Evolutionary conservation across 2,797 vertebrate genomes (phyloP), one percentile per base, ranked within the genome.

Genomic region (Brachyalestes nurse): DNA sequence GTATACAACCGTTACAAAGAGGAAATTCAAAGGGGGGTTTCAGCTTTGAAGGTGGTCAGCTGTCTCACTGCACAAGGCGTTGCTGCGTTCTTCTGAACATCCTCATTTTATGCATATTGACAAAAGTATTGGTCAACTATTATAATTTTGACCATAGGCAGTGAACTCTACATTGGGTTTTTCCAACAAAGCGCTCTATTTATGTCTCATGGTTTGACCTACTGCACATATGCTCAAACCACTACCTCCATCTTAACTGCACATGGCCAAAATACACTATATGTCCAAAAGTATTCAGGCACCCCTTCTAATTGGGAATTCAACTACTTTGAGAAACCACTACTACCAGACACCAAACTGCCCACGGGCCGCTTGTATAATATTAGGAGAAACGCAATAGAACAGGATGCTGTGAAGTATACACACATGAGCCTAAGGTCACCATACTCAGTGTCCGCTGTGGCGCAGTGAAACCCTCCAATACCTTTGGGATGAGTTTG

Each of bases 1-100:
- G 88, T 91, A 88, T 76, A 21, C 75, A 82, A 86, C 67, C 58
- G 80, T 80, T 79, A 55, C 80, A 66, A 61, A 77, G 74, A 71
- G 82, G 74, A 82, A 47, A 58, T 55, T 47, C 19, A 73, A 82
- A 58, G 38, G 64, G 7, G 21, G 17, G 45, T 49, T 42, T 55
- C 51, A 55, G 51, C 60, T 72, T 2, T 79, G 61, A 51, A 53
- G 51, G 12, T 40, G 23, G 12, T 80, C 19, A 28, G 17, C 74
- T 49, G 25, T 42, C 19, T 45, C 38, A 14, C 51, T 72, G 16
- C 17, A 72, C 71, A 72, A 58, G 25, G 23, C 49, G 55, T 72
- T 14, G 70, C 28, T 72, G 28, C 10, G 6, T 40, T 38, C 10
- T 40, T 19, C 28, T n/a, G 0, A 57, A 4, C 13, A 51, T 16